Evolutionary conservation across 1,140 invertebrate genomes (phyloP).

Genomic region (Rhyzopertha dominica): DNA sequence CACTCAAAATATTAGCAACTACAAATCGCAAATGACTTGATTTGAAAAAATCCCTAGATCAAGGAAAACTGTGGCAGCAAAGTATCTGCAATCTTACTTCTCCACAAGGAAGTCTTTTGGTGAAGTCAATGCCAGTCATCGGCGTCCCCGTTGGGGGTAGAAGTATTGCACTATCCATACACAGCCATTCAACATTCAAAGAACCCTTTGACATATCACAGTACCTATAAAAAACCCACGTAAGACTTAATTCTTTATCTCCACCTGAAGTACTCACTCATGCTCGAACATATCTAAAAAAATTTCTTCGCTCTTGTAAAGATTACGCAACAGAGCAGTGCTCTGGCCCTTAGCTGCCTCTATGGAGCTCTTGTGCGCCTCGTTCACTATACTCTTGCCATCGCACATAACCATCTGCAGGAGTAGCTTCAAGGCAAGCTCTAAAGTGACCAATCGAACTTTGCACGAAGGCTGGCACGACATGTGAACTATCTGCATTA

Average conservation of each 20-base stretch:
- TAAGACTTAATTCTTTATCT: too few species aligned
- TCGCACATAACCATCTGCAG: conserved; percentile 49
- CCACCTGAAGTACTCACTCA: conserved; percentile 65
- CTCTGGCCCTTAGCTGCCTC: conserved; percentile 81
- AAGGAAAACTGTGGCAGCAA: too few species aligned
- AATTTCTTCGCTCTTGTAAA: conserved; percentile 97
- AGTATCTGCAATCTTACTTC: too few species aligned
- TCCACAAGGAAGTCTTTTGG: conserved; percentile 90
- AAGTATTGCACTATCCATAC: conserved; percentile 95
- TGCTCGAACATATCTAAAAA: conserved; percentile 99
- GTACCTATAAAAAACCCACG: conserved; percentile 50
- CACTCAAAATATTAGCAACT: too few species aligned
- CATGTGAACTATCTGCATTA: conserved; percentile 72
- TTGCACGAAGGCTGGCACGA: conserved; percentile 79
- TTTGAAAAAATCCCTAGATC: too few species aligned
- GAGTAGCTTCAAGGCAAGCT: conserved; percentile 78
- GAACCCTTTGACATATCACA: conserved; percentile 84
- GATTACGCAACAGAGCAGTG: conserved; percentile 80
- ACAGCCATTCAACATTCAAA: conserved; percentile 87
- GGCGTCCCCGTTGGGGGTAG: conserved; percentile 95
- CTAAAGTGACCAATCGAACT: conserved; percentile 88
- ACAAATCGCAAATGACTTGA: too few species aligned
- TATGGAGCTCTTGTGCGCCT: conserved; percentile 63
- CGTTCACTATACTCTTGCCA: conserved; percentile 52
- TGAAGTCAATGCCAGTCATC: conserved; percentile 93